These are phyloP conservation scores for Nanorana parkeri DNA, from an alignment of 2,113 vertebrate genomes.

Conservation along the genomic window DNA sequence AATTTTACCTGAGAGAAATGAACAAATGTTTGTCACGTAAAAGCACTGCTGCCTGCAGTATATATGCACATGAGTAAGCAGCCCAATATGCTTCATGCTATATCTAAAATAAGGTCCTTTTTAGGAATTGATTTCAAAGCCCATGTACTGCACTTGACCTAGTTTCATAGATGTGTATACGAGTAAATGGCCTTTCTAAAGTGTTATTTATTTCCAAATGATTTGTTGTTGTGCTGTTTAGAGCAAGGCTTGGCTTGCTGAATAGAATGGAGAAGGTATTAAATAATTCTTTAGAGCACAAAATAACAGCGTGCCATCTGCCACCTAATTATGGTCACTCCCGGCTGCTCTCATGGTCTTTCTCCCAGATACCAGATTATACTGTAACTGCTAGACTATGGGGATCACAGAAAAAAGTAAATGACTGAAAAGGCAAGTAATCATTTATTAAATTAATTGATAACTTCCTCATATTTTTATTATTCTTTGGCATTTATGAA, in stretches of 20 bases:
- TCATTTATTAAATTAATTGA: no score
- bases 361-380: not conserved
- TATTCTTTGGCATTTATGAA: no score
- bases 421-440: not conserved
- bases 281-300: conserved; percentile 36
- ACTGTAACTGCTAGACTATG: not conserved
- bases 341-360: not conserved
- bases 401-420: not conserved
- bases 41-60: not conserved
- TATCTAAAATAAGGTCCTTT: not conserved
- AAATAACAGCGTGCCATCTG: conserved; percentile 42
- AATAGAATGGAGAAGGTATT: conserved; percentile 30
- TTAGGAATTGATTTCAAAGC: conserved; percentile 24
- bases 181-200: conserved; percentile 41
- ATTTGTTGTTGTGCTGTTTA: conserved; percentile 35
- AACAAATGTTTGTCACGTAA: not conserved
- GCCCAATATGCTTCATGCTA: not conserved
- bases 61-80: not conserved
- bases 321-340: conserved; percentile 44
- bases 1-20: not conserved
- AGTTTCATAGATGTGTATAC: conserved; percentile 19
- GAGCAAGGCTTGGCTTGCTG: conserved; percentile 9
- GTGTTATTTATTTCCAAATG: conserved; percentile 39
- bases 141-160: conserved; percentile 14
- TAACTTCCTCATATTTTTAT: no score